These are phyloP conservation scores for Litocranius walleri DNA, from an alignment of 2,113 vertebrate genomes.

Conservation along the genomic window DNA sequence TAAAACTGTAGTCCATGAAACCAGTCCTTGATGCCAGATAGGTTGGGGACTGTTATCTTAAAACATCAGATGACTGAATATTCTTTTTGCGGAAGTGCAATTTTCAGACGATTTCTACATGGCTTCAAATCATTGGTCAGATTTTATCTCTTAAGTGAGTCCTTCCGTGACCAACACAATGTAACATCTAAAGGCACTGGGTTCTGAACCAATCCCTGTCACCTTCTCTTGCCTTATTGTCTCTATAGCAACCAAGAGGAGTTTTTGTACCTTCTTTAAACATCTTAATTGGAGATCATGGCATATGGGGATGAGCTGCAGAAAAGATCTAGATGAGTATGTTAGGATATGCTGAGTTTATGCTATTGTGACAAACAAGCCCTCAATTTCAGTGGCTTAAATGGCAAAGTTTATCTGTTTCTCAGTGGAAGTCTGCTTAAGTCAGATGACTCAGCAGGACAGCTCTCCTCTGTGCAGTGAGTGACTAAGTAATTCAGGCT, in stretches of 20 bases:
- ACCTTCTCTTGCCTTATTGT: neutral
- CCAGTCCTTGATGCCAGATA: neutral
- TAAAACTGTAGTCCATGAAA: neutral
- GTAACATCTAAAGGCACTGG: neutral
- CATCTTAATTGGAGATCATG: neutral
- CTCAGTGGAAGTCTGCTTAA: neutral
- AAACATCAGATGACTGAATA: neutral
- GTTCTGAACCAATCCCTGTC: neutral
- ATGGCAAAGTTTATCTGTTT: neutral
- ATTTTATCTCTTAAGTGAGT: neutral
- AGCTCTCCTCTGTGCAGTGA: neutral
- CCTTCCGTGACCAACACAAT: neutral
- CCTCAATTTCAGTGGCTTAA: neutral
- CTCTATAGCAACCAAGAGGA: neutral
- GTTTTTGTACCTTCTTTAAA: neutral
- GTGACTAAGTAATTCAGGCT: neutral
- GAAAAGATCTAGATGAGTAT: neutral
- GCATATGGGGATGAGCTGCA: neutral
- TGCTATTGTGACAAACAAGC: neutral
- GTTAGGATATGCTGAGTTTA: neutral
- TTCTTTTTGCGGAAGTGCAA: neutral
- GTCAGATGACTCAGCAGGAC: neutral
- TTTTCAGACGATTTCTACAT: neutral
- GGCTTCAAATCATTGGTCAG: neutral
- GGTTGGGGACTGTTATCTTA: neutral